A percentile compares a stretch with the other conserved stretches of the same genome.
Evolutionary conservation across 2,797 vertebrate genomes (phyloP).

Genomic region (Cryptoprocta ferox): DNA sequence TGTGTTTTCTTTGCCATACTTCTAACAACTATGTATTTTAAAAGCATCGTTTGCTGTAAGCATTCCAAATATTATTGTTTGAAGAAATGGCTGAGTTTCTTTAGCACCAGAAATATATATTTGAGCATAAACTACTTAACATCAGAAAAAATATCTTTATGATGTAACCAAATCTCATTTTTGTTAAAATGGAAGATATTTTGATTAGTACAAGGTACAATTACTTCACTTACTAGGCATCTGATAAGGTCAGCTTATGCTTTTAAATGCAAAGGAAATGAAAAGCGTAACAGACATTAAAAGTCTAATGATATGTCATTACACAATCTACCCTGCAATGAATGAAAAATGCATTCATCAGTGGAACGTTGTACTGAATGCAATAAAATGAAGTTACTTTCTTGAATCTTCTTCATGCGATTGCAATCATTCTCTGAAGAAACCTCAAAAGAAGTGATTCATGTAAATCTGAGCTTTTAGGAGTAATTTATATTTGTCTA

Average conservation of each 20-base stretch:
- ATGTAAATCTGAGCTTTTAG: neutral
- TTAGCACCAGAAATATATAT: constrained; percentile 60
- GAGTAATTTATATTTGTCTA: neutral
- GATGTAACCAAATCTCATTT: constrained; percentile 73
- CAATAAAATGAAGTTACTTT: constrained; percentile 61
- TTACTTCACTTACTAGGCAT: constrained; percentile 69
- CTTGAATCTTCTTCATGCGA: constrained; percentile 47
- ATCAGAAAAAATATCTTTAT: constrained; percentile 75
- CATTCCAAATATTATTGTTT: constrained; percentile 57
- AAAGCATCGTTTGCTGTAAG: neutral
- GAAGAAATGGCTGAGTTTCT: constrained; percentile 25
- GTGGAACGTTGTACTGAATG: neutral
- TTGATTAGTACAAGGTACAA: constrained; percentile 76
- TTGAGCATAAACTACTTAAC: constrained; percentile 58
- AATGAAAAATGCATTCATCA: constrained; percentile 62
- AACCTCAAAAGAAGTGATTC: constrained; percentile 67
- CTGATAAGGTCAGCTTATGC: constrained; percentile 73
- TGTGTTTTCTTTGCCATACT: neutral
- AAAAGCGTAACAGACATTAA: constrained; percentile 63
- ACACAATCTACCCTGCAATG: constrained; percentile 40
- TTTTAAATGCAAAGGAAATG: constrained; percentile 76
- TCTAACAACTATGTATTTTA: neutral
- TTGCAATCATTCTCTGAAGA: constrained; percentile 50
- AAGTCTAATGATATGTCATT: constrained; percentile 61
- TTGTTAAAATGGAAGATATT: constrained; percentile 75